Base-by-base conservation (phyloP, 2,797 vertebrate genomes). In the Vipera ursinii region DNA sequence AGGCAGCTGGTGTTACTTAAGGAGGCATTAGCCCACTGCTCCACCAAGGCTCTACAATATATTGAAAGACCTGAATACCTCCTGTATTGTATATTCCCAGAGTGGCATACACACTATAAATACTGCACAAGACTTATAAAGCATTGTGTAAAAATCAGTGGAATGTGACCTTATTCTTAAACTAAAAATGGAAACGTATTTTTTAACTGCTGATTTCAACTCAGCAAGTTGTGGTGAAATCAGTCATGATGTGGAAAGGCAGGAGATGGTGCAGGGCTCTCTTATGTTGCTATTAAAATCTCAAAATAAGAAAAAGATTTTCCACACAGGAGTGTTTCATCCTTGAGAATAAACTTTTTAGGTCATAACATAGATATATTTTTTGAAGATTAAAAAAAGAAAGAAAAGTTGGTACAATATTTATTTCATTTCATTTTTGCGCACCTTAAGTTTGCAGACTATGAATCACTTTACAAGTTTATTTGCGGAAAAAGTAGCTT, bases 101-200 rank as follows among this genome's bases (percentile, higher is more conserved):
- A 51, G 56, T 20, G 69, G 26, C 3, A 44, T 24, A 24, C n/a
- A 48, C 5, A 44, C 48, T 48, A 57, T 53, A 57, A 87, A n/a
- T 38, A 13, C 26, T 85, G 15, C 6, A n/a, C 24, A 92, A 22
- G 24, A 82, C 44, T 93, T 10, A 1, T 56, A 63, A 56, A 5
- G 48, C 12, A 38, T 51, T 60, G 51, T 15, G 44, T 78, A 87
- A 87, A 88, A 90, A 60, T 57, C 17, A 78, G 28, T 60, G 65
- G 15, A 44, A 90, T 78, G 20, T 87, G 85, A 92, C 38, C 26
- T 90, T 38, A 22, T 90, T 56, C 38, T 90, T 59, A 73, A 87
- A 90, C 44, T 88, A 59, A 88, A 93, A 69, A 86, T 92, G 92
- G 92, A 87, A 88, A 91, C 14, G 32, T 92, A 44, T 78, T 88